Evolutionary conservation across 2,797 vertebrate species (phyloP), one percentile per base, ranked within the genome.

Genomic region (Cercopithecus neglectus): DNA sequence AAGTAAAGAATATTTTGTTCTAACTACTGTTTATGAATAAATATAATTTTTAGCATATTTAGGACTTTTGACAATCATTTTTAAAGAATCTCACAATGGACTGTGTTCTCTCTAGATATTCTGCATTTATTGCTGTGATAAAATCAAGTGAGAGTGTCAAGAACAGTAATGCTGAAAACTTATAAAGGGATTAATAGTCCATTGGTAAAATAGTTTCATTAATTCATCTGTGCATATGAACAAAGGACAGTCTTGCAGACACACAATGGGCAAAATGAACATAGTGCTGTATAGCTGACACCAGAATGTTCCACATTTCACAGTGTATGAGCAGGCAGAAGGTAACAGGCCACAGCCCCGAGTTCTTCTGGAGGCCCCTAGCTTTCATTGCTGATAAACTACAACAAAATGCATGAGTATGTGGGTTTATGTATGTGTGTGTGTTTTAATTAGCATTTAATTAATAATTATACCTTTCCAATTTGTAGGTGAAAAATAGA

Each of bases 251-350:
- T 21, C n/a, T 64, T 78, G 8, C 8, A 76, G 36, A 46, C 30
- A 41, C 26, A 64, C 41, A 53, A 0, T 11, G 36, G 28, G 11
- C 0, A 26, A 75, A 57, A 26, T 8, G 64, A 76, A 11, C 36
- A 8, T 4, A n/a, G 11, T 2, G 24, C 17, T 3, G 0, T 11
- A 14, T 1, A 5, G 36, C 14, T 67, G 85, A 48, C 46, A 33
- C 36, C 13, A 17, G n/a, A 10, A 5, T 0, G 3, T 8, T 12
- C 1, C 21, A 7, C 11, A 0, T 76, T 59, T 26, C 19, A 28
- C 13, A 1, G 1, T 22, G 11, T 24, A 8, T 17, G 13, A 39
- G 50, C n/a, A 33, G 50, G 21, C 33, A 55, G 30, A 79, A 36
- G 28, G 16, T 22, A 22, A 21, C 7, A 59, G 12, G 11, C 13